These are phyloP conservation scores for Diabrotica virgifera DNA, from an alignment of 1,140 invertebrate genomes.

Conservation along the genomic window DNA sequence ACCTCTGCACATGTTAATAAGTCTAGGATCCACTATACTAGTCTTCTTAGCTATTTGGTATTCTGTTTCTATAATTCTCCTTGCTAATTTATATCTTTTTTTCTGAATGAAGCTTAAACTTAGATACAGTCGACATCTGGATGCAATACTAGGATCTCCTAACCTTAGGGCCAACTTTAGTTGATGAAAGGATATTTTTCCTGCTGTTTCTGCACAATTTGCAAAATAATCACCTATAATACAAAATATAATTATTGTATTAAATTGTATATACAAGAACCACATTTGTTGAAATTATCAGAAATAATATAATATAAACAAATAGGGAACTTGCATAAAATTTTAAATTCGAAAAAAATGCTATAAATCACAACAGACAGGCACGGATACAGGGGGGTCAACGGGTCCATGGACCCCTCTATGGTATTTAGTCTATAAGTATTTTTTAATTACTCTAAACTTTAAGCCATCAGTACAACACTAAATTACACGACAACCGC, in stretches of 20 bases:
- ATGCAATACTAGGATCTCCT: slow-evolving; percentile 73
- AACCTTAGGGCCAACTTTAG: slow-evolving; percentile 73
- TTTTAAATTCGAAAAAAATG: too few species aligned
- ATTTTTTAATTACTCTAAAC: too few species aligned
- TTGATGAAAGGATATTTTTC: slow-evolving; percentile 81
- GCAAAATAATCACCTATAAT: slow-evolving; percentile 67
- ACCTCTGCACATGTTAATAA: slow-evolving; percentile 78
- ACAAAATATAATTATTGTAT: background rate
- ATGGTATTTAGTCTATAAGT: too few species aligned
- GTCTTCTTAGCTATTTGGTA: slow-evolving; percentile 56
- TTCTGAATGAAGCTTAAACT: slow-evolving; percentile 86
- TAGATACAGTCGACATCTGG: slow-evolving; percentile 79
- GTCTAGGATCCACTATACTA: slow-evolving; percentile 55
- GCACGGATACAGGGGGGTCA: too few species aligned
- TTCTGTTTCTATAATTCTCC: slow-evolving; percentile 63
- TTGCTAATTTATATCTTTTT: slow-evolving; percentile 62
- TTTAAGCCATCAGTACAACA: too few species aligned
- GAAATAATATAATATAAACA: too few species aligned
- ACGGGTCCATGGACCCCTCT: too few species aligned
- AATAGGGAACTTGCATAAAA: too few species aligned
- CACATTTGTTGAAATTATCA: too few species aligned
- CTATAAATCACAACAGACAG: too few species aligned
- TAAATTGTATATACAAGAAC: background rate
- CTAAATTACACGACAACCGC: too few species aligned
- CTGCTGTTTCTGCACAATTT: slow-evolving; percentile 79